Percentiles rank a stretch among this genome's conserved stretches.
phyloP scores from a whole-genome alignment of 2,113 vertebrate genomes.

The Rhegmatorhina hoffmannsi region DNA sequence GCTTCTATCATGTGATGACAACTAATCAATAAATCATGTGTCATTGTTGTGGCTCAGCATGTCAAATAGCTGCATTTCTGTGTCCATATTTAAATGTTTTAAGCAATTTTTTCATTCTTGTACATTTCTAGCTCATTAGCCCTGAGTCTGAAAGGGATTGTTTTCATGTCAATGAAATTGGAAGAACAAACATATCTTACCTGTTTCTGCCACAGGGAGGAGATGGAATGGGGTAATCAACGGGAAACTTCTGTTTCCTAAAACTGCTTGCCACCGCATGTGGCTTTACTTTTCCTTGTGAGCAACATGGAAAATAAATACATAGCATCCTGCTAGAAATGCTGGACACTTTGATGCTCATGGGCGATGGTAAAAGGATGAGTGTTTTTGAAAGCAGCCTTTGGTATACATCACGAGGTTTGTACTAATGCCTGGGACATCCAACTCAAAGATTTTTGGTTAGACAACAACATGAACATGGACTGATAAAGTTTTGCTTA shows the following conservation, averaged over 20 bases:
- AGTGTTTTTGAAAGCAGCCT: conserved; percentile 18
- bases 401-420: conserved; percentile 18
- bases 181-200: conserved; percentile 49
- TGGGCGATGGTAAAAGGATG: conserved; percentile 5
- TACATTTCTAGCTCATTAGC: conserved; percentile 64
- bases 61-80: conserved; percentile 49
- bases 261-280: not conserved
- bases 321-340: not conserved
- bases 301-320: not conserved
- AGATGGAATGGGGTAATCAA: conserved; percentile 34
- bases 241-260: not conserved
- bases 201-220: conserved; percentile 35
- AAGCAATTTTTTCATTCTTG: conserved; percentile 14
- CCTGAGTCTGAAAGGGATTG: conserved; percentile 46
- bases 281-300: not conserved
- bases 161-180: conserved; percentile 54
- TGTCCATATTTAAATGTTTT: conserved; percentile 24
- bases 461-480: not conserved
- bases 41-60: conserved; percentile 52
- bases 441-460: not conserved
- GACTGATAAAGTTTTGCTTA: not conserved
- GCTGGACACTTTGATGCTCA: not conserved
- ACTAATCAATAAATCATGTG: conserved; percentile 71
- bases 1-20: conserved; percentile 39
- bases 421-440: not conserved